Percentiles rank a stretch among this genome's conserved stretches.
Evolutionary conservation across 2,888 invertebrate species (phyloP).

Genomic region (Adelphocoris suturalis): DNA sequence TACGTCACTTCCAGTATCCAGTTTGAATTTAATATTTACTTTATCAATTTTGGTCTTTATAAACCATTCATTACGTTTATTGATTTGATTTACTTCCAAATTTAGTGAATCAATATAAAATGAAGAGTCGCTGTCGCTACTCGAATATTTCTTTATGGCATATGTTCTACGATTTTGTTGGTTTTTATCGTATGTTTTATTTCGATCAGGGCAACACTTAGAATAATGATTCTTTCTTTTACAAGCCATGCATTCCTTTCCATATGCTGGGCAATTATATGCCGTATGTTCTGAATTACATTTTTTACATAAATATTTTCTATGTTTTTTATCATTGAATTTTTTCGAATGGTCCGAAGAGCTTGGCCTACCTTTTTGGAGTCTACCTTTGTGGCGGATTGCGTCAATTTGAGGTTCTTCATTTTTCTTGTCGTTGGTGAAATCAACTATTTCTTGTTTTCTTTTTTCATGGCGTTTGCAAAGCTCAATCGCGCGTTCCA

Average conservation of each 20-base stretch:
- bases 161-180: background rate
- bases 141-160: background rate
- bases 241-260: background rate
- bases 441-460: background rate
- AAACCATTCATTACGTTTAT: background rate
- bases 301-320: slow-evolving; percentile 43
- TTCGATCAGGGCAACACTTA: background rate
- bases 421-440: background rate
- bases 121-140: background rate
- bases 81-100: background rate
- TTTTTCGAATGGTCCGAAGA: background rate
- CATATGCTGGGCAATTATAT: background rate
- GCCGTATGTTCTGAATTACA: background rate
- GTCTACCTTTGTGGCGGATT: too few relatives aligned
- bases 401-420: too few relatives aligned
- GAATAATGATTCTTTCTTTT: background rate
- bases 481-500: background rate
- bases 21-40: background rate
- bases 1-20: background rate
- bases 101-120: background rate
- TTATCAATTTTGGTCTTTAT: background rate
- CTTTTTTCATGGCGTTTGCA: background rate
- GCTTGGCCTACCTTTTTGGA: background rate
- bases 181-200: background rate
- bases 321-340: background rate